phyloP scores from a whole-genome alignment of 1,140 invertebrate genomes.

The Bombus balteatus region DNA sequence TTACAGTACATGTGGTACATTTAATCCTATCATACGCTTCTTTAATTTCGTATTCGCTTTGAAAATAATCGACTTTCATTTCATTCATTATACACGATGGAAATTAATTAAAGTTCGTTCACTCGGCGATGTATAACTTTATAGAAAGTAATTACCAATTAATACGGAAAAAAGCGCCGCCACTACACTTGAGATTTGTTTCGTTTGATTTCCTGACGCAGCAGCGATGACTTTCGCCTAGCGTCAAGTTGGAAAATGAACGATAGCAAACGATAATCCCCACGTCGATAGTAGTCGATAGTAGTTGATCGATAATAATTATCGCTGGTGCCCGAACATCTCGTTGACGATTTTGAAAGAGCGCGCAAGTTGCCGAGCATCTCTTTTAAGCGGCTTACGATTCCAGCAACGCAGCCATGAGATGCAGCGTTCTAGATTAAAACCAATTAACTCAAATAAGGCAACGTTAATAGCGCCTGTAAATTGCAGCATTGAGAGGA shows the following conservation, averaged over 20 bases:
- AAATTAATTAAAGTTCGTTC: constrained; percentile 9
- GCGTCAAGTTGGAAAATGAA: neutral
- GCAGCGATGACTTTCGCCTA: neutral
- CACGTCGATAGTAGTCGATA: neutral
- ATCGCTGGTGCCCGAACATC: neutral
- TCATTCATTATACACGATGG: neutral
- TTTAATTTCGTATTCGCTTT: neutral
- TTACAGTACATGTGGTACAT: neutral
- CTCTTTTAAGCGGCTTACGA: constrained; percentile 23
- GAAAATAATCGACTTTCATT: neutral
- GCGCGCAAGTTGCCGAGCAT: neutral
- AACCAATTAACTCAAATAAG: constrained; percentile 53
- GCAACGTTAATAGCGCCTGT: constrained; percentile 46
- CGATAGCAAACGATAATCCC: neutral
- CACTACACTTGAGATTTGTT: neutral
- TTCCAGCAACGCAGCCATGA: neutral
- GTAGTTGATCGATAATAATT: constrained; percentile 18
- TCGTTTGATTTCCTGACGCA: no score
- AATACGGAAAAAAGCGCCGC: neutral
- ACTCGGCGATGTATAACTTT: neutral
- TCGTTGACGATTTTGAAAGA: constrained; percentile 16
- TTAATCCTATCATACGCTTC: neutral
- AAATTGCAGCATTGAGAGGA: constrained; percentile 33
- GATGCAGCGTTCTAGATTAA: constrained; percentile 39
- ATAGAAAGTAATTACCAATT: neutral